phyloP scores from a whole-genome alignment of 2,113 vertebrate genomes.

The Oryzias celebensis region DNA sequence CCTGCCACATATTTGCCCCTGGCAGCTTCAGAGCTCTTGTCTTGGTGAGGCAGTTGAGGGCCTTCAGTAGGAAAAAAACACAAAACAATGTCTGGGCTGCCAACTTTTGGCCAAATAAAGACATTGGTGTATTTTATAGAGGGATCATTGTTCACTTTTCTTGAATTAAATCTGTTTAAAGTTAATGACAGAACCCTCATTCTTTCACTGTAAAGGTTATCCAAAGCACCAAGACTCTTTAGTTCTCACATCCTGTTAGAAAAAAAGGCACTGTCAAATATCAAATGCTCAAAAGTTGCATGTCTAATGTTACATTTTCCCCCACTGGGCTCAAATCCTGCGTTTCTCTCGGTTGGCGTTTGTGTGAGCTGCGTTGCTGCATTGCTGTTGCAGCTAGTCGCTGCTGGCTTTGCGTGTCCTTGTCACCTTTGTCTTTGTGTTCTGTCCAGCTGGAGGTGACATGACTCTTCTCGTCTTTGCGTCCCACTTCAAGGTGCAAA shows the following conservation, averaged over 20 bases:
- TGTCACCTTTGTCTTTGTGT: conserved; percentile 66
- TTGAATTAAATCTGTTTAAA: neutral
- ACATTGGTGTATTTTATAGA: neutral
- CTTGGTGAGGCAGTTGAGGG: conserved; percentile 31
- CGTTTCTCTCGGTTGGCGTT: conserved; percentile 20
- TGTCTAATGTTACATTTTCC: conserved; percentile 21
- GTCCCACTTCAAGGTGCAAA: conserved; percentile 71
- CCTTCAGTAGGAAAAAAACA: no score
- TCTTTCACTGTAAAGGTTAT: neutral
- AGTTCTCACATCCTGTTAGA: neutral
- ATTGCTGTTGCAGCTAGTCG: conserved; percentile 20
- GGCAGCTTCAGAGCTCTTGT: conserved; percentile 40
- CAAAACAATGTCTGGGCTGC: conserved; percentile 1
- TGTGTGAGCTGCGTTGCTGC: conserved; percentile 28
- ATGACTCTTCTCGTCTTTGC: conserved; percentile 59
- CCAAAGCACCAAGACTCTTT: neutral
- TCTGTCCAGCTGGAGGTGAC: conserved; percentile 72
- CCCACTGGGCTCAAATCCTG: conserved; percentile 28
- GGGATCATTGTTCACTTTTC: neutral
- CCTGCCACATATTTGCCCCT: conserved; percentile 28
- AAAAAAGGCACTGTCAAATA: conserved; percentile 2
- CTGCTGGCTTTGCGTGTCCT: conserved; percentile 49
- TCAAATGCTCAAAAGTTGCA: neutral
- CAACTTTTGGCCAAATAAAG: neutral
- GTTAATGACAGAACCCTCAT: neutral